Evolutionary conservation across 2,113 vertebrate genomes (phyloP).

Genomic region (Aspidoscelis tigris): DNA sequence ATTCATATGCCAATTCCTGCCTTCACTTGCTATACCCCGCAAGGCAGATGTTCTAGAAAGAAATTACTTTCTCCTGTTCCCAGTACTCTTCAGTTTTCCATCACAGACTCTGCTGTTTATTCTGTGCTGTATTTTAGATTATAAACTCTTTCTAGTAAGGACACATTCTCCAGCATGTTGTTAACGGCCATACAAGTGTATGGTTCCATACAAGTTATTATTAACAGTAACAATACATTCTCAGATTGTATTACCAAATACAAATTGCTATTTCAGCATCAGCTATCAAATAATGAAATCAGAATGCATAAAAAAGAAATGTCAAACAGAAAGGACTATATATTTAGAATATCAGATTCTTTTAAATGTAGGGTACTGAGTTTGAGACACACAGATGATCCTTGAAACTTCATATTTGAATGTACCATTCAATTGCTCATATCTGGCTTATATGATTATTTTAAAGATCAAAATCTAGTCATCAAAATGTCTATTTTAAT

Average conservation of each 20-base stretch:
- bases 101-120: not conserved
- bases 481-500: no score
- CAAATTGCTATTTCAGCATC: not conserved
- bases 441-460: no score
- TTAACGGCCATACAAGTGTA: not conserved
- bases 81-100: not conserved
- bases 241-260: conserved; percentile 1
- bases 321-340: not conserved
- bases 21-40: no score
- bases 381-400: no score
- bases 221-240: not conserved
- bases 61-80: not conserved
- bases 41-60: not conserved
- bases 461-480: no score
- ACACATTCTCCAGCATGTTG: not conserved
- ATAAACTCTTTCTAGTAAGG: not conserved
- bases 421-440: no score
- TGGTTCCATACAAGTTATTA: not conserved
- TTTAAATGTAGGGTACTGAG: not conserved
- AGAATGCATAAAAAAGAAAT: not conserved
- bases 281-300: not conserved
- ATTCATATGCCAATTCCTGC: not conserved
- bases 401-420: no score
- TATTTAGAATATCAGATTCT: not conserved
- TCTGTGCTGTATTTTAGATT: not conserved